Evolutionary conservation across 2,113 vertebrate genomes (phyloP), one percentile per base, ranked within the genome.

Genomic region (Gasterosteus aculeatus): DNA sequence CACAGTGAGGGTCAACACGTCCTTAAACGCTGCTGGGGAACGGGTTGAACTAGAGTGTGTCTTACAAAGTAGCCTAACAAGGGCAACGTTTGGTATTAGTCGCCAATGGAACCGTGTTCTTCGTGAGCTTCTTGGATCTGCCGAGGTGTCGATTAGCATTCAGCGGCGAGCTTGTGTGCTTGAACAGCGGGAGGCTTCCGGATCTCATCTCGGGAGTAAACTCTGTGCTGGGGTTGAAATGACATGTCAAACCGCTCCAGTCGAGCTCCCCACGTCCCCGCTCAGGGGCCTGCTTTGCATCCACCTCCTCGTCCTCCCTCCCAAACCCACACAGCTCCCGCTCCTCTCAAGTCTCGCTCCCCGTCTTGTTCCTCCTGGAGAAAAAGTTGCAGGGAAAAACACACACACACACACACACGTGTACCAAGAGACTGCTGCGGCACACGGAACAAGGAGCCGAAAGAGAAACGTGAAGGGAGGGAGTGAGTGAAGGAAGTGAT

Each of bases 201-300:
- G 53, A 71, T 69, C 62, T 74, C 63, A 64, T 88, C 59, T 56
- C 9, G 7, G 22, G 56, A 81, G 70, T 77, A 83, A 88, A 82
- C 76, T 79, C 76, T 79, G 75, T 80, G 69, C 69, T 81, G 1
- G 11, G 66, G 77, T 81, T 69, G 72, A 44, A 86, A 75, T 77
- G 69, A 77, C 65, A 78, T 60, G 82, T 87, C 69, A 84, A 75
- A 84, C 56, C 1, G 65, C 53, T 77, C 77, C 69, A 26, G 63
- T 54, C 19, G 0, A 70, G 78, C 69, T 88, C 80, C 88, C 77
- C 15, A 14, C 31, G 18, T 82, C 88, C 86, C 91, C 69, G 81
- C 78, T 58, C 69, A 9, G 87, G 80, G 89, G 86, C 53, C 85
- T 87, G 84, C 64, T 90, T 88, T 85, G 79, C 91, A 87, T 88